phyloP scores from a whole-genome alignment of 35 echinoderm and acorn worm species.

The Apostichopus japonicus region DNA sequence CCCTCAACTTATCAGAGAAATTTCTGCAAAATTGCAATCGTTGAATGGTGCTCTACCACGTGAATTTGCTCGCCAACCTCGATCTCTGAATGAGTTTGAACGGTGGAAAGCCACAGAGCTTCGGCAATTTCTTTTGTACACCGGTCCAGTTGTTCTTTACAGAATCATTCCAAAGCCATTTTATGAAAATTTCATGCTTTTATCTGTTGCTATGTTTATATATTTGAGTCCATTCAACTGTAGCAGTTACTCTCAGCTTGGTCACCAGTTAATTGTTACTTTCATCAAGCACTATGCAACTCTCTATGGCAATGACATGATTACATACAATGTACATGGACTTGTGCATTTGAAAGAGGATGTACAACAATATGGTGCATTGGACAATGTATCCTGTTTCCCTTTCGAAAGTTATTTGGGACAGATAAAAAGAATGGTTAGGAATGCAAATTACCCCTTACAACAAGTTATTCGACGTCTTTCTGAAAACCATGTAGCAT shows the following conservation, averaged over 20 bases:
- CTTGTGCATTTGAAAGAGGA: not conserved
- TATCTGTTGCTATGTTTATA: conserved; percentile 32
- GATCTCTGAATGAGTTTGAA: not conserved
- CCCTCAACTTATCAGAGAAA: not conserved
- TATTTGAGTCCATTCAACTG: not conserved
- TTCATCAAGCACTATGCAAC: conserved; percentile 37
- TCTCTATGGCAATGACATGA: conserved; percentile 28
- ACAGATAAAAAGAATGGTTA: conserved; percentile 59
- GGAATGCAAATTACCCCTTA: conserved; percentile 52
- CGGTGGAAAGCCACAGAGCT: conserved; percentile 40
- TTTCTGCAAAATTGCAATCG: no score
- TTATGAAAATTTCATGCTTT: conserved; percentile 32
- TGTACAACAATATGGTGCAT: no score
- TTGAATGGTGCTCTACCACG: no score
- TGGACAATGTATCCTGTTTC: no score
- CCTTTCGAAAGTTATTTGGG: conserved; percentile 56
- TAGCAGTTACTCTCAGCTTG: conserved; percentile 4
- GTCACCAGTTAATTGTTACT: conserved; percentile 14
- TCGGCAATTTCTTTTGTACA: conserved; percentile 27
- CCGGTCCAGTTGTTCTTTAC: conserved; percentile 41
- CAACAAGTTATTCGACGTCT: conserved; percentile 33
- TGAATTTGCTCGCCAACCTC: not conserved
- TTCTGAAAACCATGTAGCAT: no score
- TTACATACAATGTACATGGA: not conserved
- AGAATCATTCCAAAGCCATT: not conserved